Base-by-base conservation (phyloP, 2,888 invertebrate genomes). In the Thysanoteuthis rhombus region DNA sequence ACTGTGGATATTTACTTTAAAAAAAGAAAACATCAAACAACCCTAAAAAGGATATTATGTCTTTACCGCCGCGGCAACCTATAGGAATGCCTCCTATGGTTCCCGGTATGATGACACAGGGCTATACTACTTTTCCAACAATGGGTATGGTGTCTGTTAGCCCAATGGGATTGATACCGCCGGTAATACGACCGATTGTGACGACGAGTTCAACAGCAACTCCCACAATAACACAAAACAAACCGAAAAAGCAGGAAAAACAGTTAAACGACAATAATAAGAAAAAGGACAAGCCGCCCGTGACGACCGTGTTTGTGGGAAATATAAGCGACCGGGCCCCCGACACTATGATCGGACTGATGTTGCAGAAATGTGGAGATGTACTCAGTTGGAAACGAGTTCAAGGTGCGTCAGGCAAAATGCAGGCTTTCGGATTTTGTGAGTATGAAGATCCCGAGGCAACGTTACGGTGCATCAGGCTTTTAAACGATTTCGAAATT, bases 351-450 rank as follows among this genome's bases (percentile, higher is more conserved):
- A 98, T 99, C 90, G 98, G 99, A 95, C 98, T 98, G 95, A 98
- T 99, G 96, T 97, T 99, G 93, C 98, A 97, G 96, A 98, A 99
- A 93, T 99, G 99, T 97, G 99, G 99, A 10, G 98, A 98, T 94
- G 99, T 99, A 93, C 97, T 99, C n/a, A 98, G 98, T 96, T 99
- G 99, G 99, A 99, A 99, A 97, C 98, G 99, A 94, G 99, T 99
- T 39, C 99, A 99, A 97, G 98, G 98, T 28, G 97, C 98, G 1
- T 97, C 97, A 94, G 98, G 98, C 92, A 98, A 97, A 95, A 96
- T 97, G 75, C 98, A 98, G 97, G 99, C 99, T 1, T 99, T 99
- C 97, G 99, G 99, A 28, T 99, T 99, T 97, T 99, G 99, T 97
- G 99, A 99, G 97, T 99, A 99, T 97, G 99, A 98, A 95, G 98